phyloP scores from a whole-genome alignment of 2,113 vertebrate species.

The Hippocampus abdominalis region DNA sequence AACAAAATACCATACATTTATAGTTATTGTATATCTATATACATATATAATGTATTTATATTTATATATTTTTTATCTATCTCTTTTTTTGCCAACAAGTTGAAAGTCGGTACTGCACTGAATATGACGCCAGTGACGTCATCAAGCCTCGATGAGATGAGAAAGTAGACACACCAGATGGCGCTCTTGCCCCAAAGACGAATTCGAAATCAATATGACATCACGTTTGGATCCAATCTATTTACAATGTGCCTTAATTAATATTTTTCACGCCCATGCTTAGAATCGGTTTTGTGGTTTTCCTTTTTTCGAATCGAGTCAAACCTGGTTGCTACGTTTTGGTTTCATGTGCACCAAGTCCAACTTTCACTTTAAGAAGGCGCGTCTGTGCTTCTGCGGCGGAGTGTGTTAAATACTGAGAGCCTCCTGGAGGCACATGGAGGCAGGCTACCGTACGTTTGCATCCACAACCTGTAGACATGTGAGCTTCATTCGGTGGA shows the following conservation, averaged over 20 bases:
- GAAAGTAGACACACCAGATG: constrained; percentile 35
- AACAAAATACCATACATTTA: too few relatives aligned
- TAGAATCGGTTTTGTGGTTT: background rate
- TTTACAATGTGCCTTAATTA: background rate
- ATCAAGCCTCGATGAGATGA: too few relatives aligned
- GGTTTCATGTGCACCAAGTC: constrained; percentile 13
- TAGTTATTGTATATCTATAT: too few relatives aligned
- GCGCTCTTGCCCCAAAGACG: constrained; percentile 24
- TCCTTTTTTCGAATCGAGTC: background rate
- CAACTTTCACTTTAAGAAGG: constrained; percentile 80
- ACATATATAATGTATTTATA: too few relatives aligned
- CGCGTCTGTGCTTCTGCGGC: constrained; percentile 55
- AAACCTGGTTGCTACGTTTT: background rate
- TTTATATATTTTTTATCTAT: too few relatives aligned
- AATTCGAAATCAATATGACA: constrained; percentile 22
- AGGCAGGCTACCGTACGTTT: constrained; percentile 32
- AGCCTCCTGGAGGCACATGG: constrained; percentile 73
- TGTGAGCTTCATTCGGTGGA: background rate
- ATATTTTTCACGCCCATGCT: background rate
- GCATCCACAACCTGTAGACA: constrained; percentile 1
- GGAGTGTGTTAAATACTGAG: constrained; percentile 54
- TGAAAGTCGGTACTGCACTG: too few relatives aligned
- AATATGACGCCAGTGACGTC: background rate
- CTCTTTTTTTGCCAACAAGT: too few relatives aligned
- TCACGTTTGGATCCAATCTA: background rate